A percentile compares a stretch with the other conserved stretches of the same genome.
These are phyloP conservation scores for Drosophila kambysellisi DNA, from an alignment of 2,888 invertebrate species.

Conservation along the genomic window DNA sequence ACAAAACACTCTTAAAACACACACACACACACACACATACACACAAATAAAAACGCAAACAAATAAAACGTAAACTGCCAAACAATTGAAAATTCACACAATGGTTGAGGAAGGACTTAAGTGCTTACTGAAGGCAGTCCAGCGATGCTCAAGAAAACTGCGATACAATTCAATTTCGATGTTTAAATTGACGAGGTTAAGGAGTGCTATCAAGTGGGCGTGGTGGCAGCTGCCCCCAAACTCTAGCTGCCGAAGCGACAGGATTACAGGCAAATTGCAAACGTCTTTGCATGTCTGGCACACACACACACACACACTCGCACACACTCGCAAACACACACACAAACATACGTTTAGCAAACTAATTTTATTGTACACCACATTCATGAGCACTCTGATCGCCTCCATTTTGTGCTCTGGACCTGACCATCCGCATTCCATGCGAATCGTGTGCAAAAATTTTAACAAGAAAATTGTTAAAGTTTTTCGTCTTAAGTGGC, in stretches of 20 bases:
- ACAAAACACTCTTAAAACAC: slow-evolving; percentile 73
- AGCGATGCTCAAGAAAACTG: slow-evolving; percentile 45
- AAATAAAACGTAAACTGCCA: slow-evolving; percentile 76
- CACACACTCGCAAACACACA: slow-evolving; percentile 22
- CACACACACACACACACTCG: slow-evolving; percentile 34
- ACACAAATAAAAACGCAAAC: slow-evolving; percentile 64
- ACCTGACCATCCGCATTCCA: slow-evolving; percentile 7
- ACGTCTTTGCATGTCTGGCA: slow-evolving; percentile 74
- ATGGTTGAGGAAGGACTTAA: slow-evolving; percentile 66
- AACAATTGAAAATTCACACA: slow-evolving; percentile 75
- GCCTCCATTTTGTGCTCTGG: slow-evolving; percentile 15
- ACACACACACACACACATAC: neutral
- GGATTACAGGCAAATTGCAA: slow-evolving; percentile 79
- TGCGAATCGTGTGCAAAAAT: slow-evolving; percentile 52
- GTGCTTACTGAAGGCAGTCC: slow-evolving; percentile 67
- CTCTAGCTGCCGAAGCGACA: slow-evolving; percentile 16
- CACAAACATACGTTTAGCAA: slow-evolving; percentile 36
- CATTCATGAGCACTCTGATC: slow-evolving; percentile 63
- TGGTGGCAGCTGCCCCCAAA: slow-evolving; percentile 6
- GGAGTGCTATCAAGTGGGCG: neutral
- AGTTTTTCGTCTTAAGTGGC: slow-evolving; percentile 66
- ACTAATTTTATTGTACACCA: slow-evolving; percentile 78
- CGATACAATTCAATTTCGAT: slow-evolving; percentile 65
- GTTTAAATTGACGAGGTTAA: slow-evolving; percentile 52
- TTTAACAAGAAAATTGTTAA: slow-evolving; percentile 73